Evolutionary conservation across 2,888 invertebrate genomes (phyloP).

Genomic region (Athalia circularis): DNA sequence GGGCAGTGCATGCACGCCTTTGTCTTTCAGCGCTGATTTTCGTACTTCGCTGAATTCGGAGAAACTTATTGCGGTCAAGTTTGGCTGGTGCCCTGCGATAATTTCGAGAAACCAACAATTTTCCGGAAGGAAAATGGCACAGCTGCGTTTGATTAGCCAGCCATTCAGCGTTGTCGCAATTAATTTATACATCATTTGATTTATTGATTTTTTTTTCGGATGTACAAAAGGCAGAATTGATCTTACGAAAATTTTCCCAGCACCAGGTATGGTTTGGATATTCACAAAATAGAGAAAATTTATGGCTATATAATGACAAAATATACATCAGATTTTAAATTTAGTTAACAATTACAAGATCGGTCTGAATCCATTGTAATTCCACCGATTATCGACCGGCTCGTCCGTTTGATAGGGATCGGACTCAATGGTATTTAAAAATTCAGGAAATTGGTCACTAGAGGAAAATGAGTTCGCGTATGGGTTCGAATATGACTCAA

Average conservation of each 20-base stretch:
- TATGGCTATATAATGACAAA: background rate
- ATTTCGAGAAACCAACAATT: background rate
- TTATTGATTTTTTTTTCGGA: background rate
- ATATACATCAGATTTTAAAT: background rate
- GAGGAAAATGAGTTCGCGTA: constrained; percentile 9
- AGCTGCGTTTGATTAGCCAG: too few species aligned
- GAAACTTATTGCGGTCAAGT: too few species aligned
- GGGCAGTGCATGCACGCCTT: background rate
- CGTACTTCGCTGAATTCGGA: background rate
- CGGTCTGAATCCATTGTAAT: constrained; percentile 43
- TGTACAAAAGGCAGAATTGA: constrained; percentile 1
- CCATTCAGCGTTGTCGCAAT: background rate
- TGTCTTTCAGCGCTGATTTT: background rate
- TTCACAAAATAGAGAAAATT: background rate
- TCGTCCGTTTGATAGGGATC: constrained; percentile 34
- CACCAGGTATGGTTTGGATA: background rate
- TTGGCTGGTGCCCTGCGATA: too few species aligned
- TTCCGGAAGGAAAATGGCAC: background rate
- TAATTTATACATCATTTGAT: background rate
- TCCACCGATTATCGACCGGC: constrained; percentile 10
- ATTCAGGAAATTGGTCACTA: constrained; percentile 31
- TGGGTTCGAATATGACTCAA: constrained; percentile 4
- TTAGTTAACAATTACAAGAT: constrained; percentile 17
- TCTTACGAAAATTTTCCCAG: background rate
- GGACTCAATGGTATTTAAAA: constrained; percentile 30